Conservation (phyloP, 2,797 vertebrate species). For the Pipistrellus pygmaeus region DNA sequence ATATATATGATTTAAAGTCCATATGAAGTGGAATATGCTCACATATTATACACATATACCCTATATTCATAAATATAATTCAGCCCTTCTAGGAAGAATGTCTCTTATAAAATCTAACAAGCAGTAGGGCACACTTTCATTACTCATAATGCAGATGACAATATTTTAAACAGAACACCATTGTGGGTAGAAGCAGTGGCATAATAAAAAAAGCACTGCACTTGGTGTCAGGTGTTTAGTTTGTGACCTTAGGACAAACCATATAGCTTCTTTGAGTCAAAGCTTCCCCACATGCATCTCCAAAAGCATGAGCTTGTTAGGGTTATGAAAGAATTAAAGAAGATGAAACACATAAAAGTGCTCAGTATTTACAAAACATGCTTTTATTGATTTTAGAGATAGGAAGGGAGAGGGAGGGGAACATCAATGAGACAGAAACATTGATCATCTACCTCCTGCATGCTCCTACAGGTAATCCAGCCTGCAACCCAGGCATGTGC, state of each 20-base stretch:
- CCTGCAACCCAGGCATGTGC: no score
- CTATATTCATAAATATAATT: background rate
- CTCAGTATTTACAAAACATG: background rate
- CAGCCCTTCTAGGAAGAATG: slow-evolving; percentile 7
- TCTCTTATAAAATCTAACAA: slow-evolving; percentile 51
- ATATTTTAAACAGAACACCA: slow-evolving; percentile 32
- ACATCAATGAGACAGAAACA: no score
- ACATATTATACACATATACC: background rate
- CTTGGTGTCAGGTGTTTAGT: background rate
- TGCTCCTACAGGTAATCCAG: no score
- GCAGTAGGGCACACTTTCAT: background rate
- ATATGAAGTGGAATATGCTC: slow-evolving; percentile 23
- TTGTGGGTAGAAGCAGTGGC: background rate
- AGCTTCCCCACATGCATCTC: background rate
- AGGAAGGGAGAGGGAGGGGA: no score
- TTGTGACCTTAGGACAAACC: background rate
- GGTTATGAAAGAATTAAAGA: slow-evolving; percentile 22
- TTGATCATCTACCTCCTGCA: no score
- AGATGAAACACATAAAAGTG: background rate
- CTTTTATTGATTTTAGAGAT: no score
- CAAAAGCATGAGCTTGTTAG: background rate
- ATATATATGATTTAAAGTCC: slow-evolving; percentile 18
- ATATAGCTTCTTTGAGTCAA: background rate
- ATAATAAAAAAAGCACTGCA: background rate
- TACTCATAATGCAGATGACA: slow-evolving; percentile 15